Base-by-base conservation (phyloP, 2,113 vertebrate genomes). In the Azemiops feae region DNA sequence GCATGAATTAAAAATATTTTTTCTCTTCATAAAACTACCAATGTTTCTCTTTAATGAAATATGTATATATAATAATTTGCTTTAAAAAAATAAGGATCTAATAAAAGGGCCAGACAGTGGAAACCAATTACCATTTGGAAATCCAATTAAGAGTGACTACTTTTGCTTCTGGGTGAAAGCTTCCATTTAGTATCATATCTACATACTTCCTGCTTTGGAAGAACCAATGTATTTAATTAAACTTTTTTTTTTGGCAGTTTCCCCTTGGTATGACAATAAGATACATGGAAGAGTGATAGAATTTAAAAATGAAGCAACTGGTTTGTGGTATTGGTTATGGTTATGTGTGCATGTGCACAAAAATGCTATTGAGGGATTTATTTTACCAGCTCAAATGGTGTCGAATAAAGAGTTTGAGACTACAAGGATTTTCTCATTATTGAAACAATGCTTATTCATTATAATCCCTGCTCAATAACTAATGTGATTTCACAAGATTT, bases 401-500 rank as follows among this genome's bases (percentile, higher is more conserved):
- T 18, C 87, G 95, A 94, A 69, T 91, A 23, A 25, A 43, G 20
- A 23, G 43, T 54, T 47, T 20, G 54, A 64, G 92, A 43, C 85
- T 91, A 60, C 58, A 94, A 90, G 89, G 54, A 87, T 91, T 93
- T n/a, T 90, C 53, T 45, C 91, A 92, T 45, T 89, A 92, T 74
- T 53, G 90, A 30, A 88, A 47, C 93, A 20, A 47, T 6, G 25
- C 34, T 85, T 47, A 88, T 90, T 94, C 86, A 94, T 94, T 95
- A 96, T 95, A 88, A 34, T 87, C 93, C 16, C 91, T 91, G 95
- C 94, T 93, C 95, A 93, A 85, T 93, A 94, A 92, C 94, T 89
- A 92, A 91, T 43, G 91, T 90, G 54, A 86, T 55, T 89, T 69
- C 90, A 69, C 30, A 81, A 9, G 34, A 34, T 94, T 50, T 94